phyloP scores from a whole-genome alignment of 2,113 vertebrate genomes.

The Mystacornis crossleyi region DNA sequence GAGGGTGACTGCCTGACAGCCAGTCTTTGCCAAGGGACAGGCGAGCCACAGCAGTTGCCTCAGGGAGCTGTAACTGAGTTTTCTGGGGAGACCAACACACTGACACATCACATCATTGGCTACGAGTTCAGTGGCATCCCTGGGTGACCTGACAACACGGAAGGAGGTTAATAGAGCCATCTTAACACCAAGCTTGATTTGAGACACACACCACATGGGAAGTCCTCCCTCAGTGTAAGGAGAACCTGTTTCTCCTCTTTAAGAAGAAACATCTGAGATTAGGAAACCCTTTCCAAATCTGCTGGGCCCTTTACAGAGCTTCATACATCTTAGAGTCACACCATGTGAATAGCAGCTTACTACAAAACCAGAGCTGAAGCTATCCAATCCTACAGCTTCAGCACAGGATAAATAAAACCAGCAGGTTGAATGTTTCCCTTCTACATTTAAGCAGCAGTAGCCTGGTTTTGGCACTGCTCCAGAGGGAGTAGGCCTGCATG shows the following conservation, averaged over 20 bases:
- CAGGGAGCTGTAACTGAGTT: neutral
- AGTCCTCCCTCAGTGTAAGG: neutral
- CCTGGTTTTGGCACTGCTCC: neutral
- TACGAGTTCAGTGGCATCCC: neutral
- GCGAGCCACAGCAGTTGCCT: neutral
- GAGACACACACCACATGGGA: accelerated
- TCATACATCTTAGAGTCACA: neutral
- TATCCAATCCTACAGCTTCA: neutral
- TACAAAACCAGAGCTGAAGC: neutral
- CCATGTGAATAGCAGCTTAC: neutral
- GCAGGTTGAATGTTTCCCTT: neutral
- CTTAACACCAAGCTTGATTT: neutral
- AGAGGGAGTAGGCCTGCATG: neutral
- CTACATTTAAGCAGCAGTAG: neutral
- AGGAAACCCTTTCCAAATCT: neutral
- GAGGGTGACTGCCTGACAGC: neutral
- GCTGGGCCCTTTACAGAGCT: neutral
- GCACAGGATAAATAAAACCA: neutral
- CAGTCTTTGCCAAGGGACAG: neutral
- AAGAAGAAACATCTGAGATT: neutral
- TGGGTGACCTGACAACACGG: neutral
- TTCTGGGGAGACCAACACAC: neutral
- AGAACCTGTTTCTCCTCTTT: neutral
- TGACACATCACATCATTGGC: neutral
- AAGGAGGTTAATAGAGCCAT: neutral